Evolutionary conservation across 2,888 invertebrate species (phyloP).

Genomic region (Cinara cedri): DNA sequence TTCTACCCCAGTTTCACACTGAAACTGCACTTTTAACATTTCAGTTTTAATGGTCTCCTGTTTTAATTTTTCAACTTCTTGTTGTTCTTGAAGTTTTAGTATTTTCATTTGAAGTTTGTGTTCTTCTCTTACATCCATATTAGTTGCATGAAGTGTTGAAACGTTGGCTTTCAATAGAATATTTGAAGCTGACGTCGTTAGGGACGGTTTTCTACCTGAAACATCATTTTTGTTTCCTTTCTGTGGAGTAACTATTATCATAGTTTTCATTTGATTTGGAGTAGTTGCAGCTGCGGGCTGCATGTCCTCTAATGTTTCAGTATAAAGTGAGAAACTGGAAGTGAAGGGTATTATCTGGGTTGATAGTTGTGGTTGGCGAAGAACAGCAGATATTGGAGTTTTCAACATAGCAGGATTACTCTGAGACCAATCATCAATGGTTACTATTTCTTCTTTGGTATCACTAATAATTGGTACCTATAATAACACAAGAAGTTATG

Average conservation of each 20-base stretch:
- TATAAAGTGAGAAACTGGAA: not conserved
- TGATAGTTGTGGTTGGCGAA: constrained; percentile 9
- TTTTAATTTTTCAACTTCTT: constrained; percentile 5
- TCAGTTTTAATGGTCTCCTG: constrained; percentile 31
- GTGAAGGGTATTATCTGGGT: not conserved
- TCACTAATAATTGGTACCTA: too few relatives aligned
- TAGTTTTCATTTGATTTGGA: not conserved
- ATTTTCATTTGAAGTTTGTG: not conserved
- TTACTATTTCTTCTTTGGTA: too few relatives aligned
- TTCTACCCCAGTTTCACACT: too few relatives aligned
- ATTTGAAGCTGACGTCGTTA: not conserved
- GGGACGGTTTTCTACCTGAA: constrained; percentile 18
- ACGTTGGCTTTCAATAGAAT: constrained; percentile 5
- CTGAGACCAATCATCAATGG: too few relatives aligned
- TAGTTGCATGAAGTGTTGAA: not conserved
- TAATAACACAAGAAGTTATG: too few relatives aligned
- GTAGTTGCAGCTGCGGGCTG: not conserved
- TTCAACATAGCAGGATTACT: too few relatives aligned
- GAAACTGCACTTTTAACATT: constrained; percentile 22
- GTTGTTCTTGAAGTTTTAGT: not conserved
- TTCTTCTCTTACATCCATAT: not conserved
- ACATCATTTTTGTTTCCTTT: constrained; percentile 5
- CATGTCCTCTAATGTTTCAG: not conserved
- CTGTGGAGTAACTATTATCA: too few relatives aligned
- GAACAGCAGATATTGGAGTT: constrained; percentile 3